Evolutionary conservation across 2,888 invertebrate genomes (phyloP), one percentile per base, ranked within the genome.

Genomic region (Dryomyza anilis): DNA sequence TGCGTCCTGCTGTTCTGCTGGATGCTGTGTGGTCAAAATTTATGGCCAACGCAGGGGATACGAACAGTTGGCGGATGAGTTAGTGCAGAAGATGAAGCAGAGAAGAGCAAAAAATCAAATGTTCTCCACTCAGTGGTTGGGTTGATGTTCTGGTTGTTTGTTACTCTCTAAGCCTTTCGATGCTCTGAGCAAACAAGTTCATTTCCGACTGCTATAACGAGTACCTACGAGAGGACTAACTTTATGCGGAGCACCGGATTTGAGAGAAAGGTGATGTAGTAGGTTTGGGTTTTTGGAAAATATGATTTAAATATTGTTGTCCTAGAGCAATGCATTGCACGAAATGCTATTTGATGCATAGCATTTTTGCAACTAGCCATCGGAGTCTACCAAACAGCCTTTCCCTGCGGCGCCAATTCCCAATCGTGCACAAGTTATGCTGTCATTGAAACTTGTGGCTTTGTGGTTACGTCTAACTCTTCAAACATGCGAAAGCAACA

Each of bases 111-210:
- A n/a, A n/a, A n/a, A n/a, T n/a, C n/a, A n/a, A n/a, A n/a, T n/a
- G n/a, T n/a, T n/a, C n/a, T n/a, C n/a, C n/a, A n/a, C n/a, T n/a
- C n/a, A n/a, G n/a, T n/a, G n/a, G n/a, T n/a, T n/a, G n/a, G n/a
- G n/a, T n/a, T n/a, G n/a, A n/a, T n/a, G n/a, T n/a, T n/a, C n/a
- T n/a, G n/a, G n/a, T n/a, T n/a, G n/a, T n/a, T n/a, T n/a, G n/a
- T n/a, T n/a, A n/a, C n/a, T n/a, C n/a, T 52, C 50, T 27, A 8
- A 16, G 43, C 27, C 16, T 29, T 12, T 25, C 27, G 50, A 52
- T 52, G 19, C 43, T n/a, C n/a, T 43, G 16, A n/a, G 29, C 50
- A 52, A 52, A 52, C 29, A 52, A 52, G 25, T 25, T 52, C 50
- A 52, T 52, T 52, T 52, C 50, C 50, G 50, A n/a, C 23, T 52